Conservation (phyloP, 1,140 invertebrate species). For the Euura lappo region DNA sequence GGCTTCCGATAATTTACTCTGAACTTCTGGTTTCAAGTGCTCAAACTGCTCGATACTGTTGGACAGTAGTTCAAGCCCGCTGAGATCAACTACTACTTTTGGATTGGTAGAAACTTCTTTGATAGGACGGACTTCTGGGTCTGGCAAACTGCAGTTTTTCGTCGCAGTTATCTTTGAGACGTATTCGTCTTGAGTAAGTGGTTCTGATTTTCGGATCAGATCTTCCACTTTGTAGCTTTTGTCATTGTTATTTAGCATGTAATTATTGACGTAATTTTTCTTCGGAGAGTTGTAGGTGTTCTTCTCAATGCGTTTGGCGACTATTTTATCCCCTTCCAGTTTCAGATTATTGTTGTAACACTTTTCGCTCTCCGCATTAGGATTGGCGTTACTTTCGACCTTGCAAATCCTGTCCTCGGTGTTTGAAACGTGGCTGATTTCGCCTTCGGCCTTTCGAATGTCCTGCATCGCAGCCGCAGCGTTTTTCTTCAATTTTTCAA, state of each 20-base stretch:
- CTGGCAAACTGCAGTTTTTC: neutral
- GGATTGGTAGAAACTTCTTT: neutral
- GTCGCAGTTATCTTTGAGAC: neutral
- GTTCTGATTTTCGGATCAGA: neutral
- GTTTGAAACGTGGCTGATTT: neutral
- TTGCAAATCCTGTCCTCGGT: neutral
- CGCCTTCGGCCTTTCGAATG: neutral
- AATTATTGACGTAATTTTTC: slow-evolving; percentile 3
- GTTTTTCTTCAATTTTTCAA: slow-evolving; percentile 55
- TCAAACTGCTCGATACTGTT: slow-evolving; percentile 82
- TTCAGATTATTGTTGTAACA: neutral
- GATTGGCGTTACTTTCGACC: neutral
- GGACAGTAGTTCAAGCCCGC: slow-evolving; percentile 80
- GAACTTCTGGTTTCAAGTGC: slow-evolving; percentile 39
- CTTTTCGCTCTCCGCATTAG: neutral
- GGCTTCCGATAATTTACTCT: slow-evolving; percentile 9
- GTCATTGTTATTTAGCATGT: neutral
- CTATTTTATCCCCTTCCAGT: neutral
- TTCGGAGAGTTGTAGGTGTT: neutral
- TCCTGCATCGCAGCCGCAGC: slow-evolving; percentile 41
- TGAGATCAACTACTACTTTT: slow-evolving; percentile 68
- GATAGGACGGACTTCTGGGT: neutral
- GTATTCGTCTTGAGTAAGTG: neutral
- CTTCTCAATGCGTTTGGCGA: neutral
- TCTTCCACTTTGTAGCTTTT: too few species aligned